Conservation (phyloP, 2,888 invertebrate species). For the Cosmia pyralina region DNA sequence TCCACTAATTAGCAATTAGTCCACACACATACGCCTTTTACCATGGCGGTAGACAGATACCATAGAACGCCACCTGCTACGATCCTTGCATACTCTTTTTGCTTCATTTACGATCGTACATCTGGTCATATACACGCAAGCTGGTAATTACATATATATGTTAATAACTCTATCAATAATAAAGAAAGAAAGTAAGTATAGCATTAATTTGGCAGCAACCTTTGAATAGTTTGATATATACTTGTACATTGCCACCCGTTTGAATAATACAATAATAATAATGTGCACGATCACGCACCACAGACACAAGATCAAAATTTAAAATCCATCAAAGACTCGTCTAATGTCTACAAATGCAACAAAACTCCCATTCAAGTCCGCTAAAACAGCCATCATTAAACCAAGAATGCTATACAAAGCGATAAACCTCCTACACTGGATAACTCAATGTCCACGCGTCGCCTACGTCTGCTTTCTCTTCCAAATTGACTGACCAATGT, state of each 20-base stretch:
- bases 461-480: conserved; percentile 70
- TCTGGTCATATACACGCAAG: neutral
- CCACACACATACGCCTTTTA: neutral
- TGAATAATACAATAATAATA: neutral
- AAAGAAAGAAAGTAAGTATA: too few species aligned
- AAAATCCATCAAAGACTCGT: neutral
- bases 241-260: neutral
- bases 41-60: neutral
- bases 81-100: neutral
- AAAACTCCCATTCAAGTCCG: conserved; percentile 1
- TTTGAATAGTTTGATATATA: neutral
- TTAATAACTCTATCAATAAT: neutral
- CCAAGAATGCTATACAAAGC: conserved; percentile 36
- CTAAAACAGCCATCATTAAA: neutral
- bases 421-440: conserved; percentile 52
- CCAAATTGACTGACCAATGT: conserved; percentile 60
- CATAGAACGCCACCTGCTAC: neutral
- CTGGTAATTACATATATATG: too few species aligned
- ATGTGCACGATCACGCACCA: conserved; percentile 12
- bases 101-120: too few species aligned
- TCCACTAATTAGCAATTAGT: neutral
- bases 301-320: neutral
- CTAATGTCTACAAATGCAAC: neutral
- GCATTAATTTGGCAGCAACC: too few species aligned
- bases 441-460: conserved; percentile 29